Evolutionary conservation across 2,113 vertebrate species (phyloP), one percentile per base, ranked within the genome.

Genomic region (Mormyrus iriodes): DNA sequence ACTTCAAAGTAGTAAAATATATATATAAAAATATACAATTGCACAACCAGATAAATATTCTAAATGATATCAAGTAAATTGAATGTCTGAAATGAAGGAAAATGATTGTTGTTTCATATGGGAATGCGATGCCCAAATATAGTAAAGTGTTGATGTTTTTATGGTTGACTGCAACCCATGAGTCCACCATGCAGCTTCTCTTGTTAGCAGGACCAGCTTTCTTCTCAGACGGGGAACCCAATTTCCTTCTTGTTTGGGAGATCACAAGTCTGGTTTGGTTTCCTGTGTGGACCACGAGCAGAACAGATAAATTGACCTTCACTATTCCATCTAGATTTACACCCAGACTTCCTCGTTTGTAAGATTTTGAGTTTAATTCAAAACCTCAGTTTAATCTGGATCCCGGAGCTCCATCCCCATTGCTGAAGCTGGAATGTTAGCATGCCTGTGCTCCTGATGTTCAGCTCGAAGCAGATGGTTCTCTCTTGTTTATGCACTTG

Each of bases 271-370:
- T 89, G 85, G 61, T 85, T 87, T 87, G 65, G 48, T n/a, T 87
- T 19, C 88, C 58, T 89, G 73, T 90, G 83, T 86, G 88, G 89
- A 83, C 83, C 83, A 89, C 91, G 89, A 91, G 85, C 87, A 89
- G 88, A 88, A 90, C 91, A 85, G 51, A 46, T 42, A 17, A 76
- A 39, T 39, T 42, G 73, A 79, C 73, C 73, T 79, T 42, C 73
- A 19, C 31, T n/a, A 39, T 76, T 76, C 15, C 69, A 76, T 39
- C 69, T 76, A 65, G 58, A 27, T 65, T 65, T 13, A 31, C 61
- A 31, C 12, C 9, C 61, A 27, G 3, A 31, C 61, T 13, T 48
- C 46, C 46, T 8, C 8, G 46, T 48, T 48, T 69, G 61, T 69
- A 19, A 79, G 0, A 42, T 79, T 7, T 79, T 42, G 69, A 76